Evolutionary conservation across 1,140 invertebrate genomes (phyloP).

Genomic region (Microvelia longipes): DNA sequence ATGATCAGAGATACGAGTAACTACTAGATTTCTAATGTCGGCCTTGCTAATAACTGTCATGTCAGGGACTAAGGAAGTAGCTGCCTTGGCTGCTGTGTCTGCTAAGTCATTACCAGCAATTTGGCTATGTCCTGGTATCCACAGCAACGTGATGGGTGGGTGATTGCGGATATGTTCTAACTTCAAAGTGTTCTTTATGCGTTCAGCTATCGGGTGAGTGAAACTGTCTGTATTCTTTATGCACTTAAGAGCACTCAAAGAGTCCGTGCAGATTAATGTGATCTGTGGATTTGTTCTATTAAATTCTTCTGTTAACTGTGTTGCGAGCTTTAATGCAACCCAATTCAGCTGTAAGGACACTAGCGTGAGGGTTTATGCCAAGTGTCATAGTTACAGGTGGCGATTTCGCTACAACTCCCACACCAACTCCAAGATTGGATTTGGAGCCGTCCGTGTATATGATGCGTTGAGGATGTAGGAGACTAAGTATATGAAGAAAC

Average conservation of each 20-base stretch:
- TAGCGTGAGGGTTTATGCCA: neutral
- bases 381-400: neutral
- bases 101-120: neutral
- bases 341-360: neutral
- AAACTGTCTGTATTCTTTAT: neutral
- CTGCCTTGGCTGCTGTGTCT: neutral
- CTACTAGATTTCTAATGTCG: too few species aligned
- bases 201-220: neutral
- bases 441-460: neutral
- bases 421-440: neutral
- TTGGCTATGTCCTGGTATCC: neutral
- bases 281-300: neutral
- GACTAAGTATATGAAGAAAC: neutral
- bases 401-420: neutral
- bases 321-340: neutral
- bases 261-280: neutral
- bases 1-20: too few species aligned
- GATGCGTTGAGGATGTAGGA: neutral
- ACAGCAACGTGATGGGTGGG: neutral
- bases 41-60: too few species aligned
- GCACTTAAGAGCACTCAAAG: neutral
- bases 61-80: neutral
- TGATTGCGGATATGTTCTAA: neutral
- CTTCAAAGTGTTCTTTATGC: neutral
- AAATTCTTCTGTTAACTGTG: neutral